Conservation (phyloP, 2,888 invertebrate species). For the Torymus tubicola region DNA sequence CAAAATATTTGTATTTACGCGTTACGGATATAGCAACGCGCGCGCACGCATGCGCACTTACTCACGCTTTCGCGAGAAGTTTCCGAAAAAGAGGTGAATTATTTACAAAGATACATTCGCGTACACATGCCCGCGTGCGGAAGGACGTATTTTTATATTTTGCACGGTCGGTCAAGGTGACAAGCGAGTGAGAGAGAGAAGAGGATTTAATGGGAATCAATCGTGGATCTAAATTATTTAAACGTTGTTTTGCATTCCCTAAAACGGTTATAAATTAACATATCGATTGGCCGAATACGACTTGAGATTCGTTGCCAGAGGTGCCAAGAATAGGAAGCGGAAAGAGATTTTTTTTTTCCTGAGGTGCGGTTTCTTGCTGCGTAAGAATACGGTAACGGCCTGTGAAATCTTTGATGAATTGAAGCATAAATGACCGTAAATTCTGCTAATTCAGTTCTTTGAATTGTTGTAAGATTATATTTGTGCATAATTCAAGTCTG, state of each 20-base stretch:
- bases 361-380: no score
- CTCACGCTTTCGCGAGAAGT: background rate
- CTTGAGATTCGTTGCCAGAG: no score
- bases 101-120: slow-evolving; percentile 25
- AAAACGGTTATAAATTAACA: slow-evolving; percentile 16
- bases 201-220: background rate
- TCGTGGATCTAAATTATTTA: slow-evolving; percentile 21
- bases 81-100: slow-evolving; percentile 32
- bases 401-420: no score
- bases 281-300: background rate
- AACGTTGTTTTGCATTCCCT: slow-evolving; percentile 11
- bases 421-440: no score
- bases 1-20: slow-evolving; percentile 28
- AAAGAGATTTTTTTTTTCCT: no score
- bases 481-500: no score
- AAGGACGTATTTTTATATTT: slow-evolving; percentile 39
- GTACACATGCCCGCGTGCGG: background rate
- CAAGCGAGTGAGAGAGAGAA: background rate
- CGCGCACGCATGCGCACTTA: background rate
- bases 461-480: no score
- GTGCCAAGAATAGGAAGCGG: no score
- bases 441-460: no score
- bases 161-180: slow-evolving; percentile 19
- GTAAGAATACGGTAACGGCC: no score
- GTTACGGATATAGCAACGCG: background rate